Conservation (phyloP, 2,888 invertebrate genomes). For the Neocrepidodera transversa region DNA sequence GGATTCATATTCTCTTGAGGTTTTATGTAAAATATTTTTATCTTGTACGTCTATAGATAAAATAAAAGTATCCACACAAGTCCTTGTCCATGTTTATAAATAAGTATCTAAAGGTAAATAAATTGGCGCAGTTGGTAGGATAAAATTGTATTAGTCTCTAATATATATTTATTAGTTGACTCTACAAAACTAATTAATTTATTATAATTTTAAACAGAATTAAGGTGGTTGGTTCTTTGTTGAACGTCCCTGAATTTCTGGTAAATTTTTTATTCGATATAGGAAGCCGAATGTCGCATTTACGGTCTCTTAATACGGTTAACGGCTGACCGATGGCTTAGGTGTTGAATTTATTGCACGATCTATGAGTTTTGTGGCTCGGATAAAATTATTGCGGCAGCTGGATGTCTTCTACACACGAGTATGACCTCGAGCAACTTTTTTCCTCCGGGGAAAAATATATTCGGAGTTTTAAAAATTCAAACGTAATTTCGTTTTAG, state of each 20-base stretch:
- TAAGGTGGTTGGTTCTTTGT: background rate
- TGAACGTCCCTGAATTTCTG: constrained; percentile 1
- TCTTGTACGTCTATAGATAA: constrained; percentile 6
- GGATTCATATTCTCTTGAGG: constrained; percentile 1
- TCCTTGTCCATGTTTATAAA: constrained; percentile 1
- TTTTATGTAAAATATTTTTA: constrained; percentile 28
- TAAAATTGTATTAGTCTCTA: no score
- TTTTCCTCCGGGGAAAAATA: background rate
- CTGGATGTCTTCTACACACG: background rate
- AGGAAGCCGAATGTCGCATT: constrained; percentile 21
- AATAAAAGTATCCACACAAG: constrained; percentile 1
- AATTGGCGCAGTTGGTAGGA: no score
- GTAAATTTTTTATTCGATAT: constrained; percentile 24
- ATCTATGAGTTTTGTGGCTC: constrained; percentile 13
- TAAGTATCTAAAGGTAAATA: no score
- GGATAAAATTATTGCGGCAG: constrained; percentile 13
- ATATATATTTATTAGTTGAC: no score
- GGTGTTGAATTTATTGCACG: constrained; percentile 25
- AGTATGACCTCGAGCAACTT: background rate
- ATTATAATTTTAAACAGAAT: no score
- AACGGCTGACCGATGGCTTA: constrained; percentile 28
- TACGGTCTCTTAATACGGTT: constrained; percentile 23
- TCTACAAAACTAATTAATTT: no score
- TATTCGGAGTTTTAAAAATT: no score
- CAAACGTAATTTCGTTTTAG: no score